Conservation (phyloP, 1,140 invertebrate species). For the Lasioglossum albipes region DNA sequence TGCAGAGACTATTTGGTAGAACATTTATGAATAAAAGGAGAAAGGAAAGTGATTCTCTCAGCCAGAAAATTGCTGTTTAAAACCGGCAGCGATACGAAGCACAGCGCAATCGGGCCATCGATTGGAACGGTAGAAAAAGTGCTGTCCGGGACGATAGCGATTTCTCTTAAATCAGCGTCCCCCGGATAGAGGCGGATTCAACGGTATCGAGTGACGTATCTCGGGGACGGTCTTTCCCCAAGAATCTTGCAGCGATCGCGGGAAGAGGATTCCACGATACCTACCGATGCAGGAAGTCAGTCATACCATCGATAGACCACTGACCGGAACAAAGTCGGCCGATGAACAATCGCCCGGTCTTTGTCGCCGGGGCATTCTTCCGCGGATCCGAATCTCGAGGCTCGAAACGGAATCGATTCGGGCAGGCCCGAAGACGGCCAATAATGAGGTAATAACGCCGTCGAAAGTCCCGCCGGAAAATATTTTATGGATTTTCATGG, state of each 20-base stretch:
- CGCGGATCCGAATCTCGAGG: not conserved
- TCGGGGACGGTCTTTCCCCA: not conserved
- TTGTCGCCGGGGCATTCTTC: constrained; percentile 6
- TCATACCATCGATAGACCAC: not conserved
- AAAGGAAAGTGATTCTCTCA: too few relatives aligned
- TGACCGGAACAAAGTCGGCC: not conserved
- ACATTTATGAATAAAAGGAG: too few relatives aligned
- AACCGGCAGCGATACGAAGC: too few relatives aligned
- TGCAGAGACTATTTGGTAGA: not conserved
- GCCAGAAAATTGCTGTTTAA: too few relatives aligned
- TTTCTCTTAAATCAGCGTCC: not conserved
- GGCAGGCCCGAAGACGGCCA: not conserved
- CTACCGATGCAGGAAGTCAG: not conserved
- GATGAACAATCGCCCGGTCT: not conserved
- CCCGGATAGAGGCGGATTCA: not conserved
- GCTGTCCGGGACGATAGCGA: not conserved
- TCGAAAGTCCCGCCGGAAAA: constrained; percentile 17
- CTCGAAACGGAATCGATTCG: constrained; percentile 13
- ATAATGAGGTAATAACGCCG: constrained; percentile 47
- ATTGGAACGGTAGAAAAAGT: not conserved
- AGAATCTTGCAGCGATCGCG: not conserved
- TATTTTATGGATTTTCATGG: constrained; percentile 56
- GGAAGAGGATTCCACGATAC: not conserved
- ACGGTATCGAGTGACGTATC: not conserved
- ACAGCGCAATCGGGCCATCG: too few relatives aligned